Percentiles rank a stretch among this genome's conserved stretches.
These are phyloP conservation scores for Muscicapa adusta DNA, from an alignment of 2,113 vertebrate genomes.

Conservation along the genomic window DNA sequence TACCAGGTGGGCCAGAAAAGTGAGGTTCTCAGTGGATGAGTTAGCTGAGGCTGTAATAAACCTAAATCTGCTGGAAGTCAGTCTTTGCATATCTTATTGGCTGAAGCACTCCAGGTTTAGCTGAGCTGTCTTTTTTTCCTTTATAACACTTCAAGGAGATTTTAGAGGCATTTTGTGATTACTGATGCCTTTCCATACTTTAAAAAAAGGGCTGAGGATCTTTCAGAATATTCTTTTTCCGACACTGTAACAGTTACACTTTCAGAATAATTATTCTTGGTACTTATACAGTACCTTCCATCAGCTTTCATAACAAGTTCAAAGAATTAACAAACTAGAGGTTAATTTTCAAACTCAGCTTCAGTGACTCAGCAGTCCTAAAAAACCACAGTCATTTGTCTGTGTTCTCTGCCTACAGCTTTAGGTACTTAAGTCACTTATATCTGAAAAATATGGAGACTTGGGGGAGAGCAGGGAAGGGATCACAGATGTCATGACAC, in stretches of 20 bases:
- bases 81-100: constrained; percentile 27
- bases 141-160: constrained; percentile 34
- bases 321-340: background rate
- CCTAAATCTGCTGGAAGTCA: background rate
- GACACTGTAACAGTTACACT: background rate
- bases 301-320: background rate
- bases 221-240: background rate
- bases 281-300: background rate
- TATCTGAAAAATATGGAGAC: background rate
- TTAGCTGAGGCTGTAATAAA: constrained; percentile 18
- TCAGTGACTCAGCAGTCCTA: background rate
- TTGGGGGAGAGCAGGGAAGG: background rate
- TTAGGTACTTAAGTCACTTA: background rate
- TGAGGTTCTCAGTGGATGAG: constrained; percentile 21
- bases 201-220: background rate
- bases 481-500: background rate
- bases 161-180: constrained; percentile 25
- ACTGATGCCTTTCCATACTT: background rate
- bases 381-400: background rate
- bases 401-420: background rate
- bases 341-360: background rate
- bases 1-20: constrained; percentile 48
- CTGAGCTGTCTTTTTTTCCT: background rate
- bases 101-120: background rate
- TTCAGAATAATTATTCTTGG: background rate